These are phyloP conservation scores for Indicator maculatus DNA, from an alignment of 2,113 vertebrate species.

Conservation along the genomic window DNA sequence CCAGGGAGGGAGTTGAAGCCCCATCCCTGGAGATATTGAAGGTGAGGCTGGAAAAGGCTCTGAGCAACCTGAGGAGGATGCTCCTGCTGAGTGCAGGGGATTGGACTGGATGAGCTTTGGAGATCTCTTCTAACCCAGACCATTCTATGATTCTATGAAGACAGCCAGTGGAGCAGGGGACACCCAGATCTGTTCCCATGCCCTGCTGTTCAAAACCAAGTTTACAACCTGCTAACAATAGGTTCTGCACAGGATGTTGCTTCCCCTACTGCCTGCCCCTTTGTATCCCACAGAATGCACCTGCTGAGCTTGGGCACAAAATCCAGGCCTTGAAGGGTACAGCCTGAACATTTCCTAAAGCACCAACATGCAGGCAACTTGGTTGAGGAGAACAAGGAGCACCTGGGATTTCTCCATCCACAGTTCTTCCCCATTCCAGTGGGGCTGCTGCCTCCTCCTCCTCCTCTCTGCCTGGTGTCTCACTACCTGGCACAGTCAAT, in stretches of 20 bases:
- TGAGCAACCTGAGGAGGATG: no score
- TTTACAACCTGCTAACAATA: conserved; percentile 30
- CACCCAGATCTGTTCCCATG: conserved; percentile 17
- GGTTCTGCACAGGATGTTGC: conserved; percentile 9
- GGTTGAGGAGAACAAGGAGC: background rate
- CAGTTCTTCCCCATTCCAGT: background rate
- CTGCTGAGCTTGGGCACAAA: background rate
- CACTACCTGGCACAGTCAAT: background rate
- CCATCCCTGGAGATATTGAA: no score
- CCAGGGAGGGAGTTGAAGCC: no score
- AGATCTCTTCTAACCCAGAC: no score
- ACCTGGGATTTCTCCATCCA: background rate
- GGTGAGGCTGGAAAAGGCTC: no score
- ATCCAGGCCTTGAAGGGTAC: background rate
- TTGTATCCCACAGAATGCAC: background rate
- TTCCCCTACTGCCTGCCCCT: background rate
- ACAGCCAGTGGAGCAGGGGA: background rate
- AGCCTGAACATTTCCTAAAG: background rate
- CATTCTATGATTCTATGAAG: background rate
- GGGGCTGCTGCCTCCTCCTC: background rate
- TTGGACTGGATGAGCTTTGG: no score
- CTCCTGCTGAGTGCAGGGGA: no score
- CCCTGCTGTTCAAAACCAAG: conserved; percentile 5
- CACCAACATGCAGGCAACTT: accelerated
- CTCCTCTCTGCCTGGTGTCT: background rate